Percentiles rank a stretch among this genome's conserved stretches.
These are phyloP conservation scores for Venustoraphidia nigricollis DNA, from an alignment of 2,888 invertebrate species.

Conservation along the genomic window DNA sequence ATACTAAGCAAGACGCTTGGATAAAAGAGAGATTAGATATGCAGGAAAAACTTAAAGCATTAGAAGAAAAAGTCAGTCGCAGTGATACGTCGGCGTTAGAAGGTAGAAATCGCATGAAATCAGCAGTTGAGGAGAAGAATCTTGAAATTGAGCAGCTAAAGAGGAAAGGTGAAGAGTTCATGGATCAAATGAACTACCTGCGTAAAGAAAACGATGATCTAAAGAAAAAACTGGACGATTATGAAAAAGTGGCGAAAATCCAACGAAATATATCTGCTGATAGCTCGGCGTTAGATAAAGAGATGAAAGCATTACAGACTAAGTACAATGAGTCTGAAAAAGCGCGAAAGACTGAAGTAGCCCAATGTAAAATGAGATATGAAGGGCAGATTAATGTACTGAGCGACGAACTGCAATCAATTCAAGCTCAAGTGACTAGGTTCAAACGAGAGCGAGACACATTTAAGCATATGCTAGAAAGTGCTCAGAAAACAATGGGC, in stretches of 20 bases:
- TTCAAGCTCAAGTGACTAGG: conserved; percentile 63
- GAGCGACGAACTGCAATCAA: conserved; percentile 64
- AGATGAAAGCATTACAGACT: conserved; percentile 51
- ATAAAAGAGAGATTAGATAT: conserved; percentile 53
- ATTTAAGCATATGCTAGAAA: conserved; percentile 78
- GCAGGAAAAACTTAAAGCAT: conserved; percentile 37
- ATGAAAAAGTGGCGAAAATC: conserved; percentile 67
- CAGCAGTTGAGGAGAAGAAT: conserved; percentile 57
- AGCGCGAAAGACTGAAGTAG: conserved; percentile 59
- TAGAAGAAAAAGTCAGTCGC: conserved; percentile 18
- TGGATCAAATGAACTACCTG: conserved; percentile 58
- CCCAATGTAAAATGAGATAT: conserved; percentile 67
- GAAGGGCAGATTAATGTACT: conserved; percentile 71
- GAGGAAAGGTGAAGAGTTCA: conserved; percentile 47
- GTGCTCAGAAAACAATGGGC: conserved; percentile 68
- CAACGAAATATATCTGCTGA: conserved; percentile 66
- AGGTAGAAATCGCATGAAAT: conserved; percentile 43
- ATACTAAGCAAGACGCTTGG: conserved; percentile 51
- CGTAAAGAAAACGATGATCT: conserved; percentile 67
- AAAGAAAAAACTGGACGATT: conserved; percentile 66
- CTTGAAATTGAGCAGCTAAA: conserved; percentile 54
- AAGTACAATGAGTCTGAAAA: conserved; percentile 51
- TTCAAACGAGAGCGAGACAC: conserved; percentile 80
- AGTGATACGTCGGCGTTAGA: conserved; percentile 31
- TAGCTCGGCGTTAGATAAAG: conserved; percentile 57